phyloP scores from a whole-genome alignment of 2,797 vertebrate genomes.

The Sebastes steindachneri region DNA sequence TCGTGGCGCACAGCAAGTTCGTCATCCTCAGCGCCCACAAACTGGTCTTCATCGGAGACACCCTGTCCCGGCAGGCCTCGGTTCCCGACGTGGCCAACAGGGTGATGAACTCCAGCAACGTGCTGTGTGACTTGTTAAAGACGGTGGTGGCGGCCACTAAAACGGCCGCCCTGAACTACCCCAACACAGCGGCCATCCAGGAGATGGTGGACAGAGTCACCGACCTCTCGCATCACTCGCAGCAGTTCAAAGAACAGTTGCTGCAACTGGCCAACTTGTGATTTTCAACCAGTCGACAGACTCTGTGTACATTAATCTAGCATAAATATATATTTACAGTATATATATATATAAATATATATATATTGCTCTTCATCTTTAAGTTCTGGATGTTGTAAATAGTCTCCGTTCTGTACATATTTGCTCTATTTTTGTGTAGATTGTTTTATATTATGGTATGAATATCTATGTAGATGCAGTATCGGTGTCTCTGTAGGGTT shows the following conservation, averaged over 20 bases:
- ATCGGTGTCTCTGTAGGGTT: slow-evolving; percentile 62
- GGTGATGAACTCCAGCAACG: slow-evolving; percentile 95
- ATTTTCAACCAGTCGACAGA: slow-evolving; percentile 3
- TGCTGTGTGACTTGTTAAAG: slow-evolving; percentile 94
- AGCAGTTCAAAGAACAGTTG: slow-evolving; percentile 92
- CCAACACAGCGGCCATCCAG: slow-evolving; percentile 90
- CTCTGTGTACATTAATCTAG: slow-evolving; percentile 56
- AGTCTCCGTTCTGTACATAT: slow-evolving; percentile 85
- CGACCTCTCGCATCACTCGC: slow-evolving; percentile 89
- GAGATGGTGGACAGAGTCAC: slow-evolving; percentile 95
- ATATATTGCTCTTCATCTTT: slow-evolving; percentile 47
- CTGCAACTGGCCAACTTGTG: slow-evolving; percentile 88
- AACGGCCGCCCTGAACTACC: slow-evolving; percentile 92
- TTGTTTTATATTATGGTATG: slow-evolving; percentile 84
- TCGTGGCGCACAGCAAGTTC: slow-evolving; percentile 96
- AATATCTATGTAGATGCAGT: slow-evolving; percentile 65
- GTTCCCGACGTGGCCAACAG: slow-evolving; percentile 88
- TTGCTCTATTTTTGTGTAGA: slow-evolving; percentile 87
- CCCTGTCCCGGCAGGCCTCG: slow-evolving; percentile 88
- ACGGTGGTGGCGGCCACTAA: slow-evolving; percentile 92
- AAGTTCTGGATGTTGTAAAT: slow-evolving; percentile 76
- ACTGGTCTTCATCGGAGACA: slow-evolving; percentile 98
- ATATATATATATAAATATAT: slow-evolving; percentile 12
- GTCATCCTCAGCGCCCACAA: slow-evolving; percentile 98
- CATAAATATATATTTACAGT: slow-evolving; percentile 61